Evolutionary conservation across 2,113 vertebrate species (phyloP).

Genomic region (Chaenocephalus aceratus): DNA sequence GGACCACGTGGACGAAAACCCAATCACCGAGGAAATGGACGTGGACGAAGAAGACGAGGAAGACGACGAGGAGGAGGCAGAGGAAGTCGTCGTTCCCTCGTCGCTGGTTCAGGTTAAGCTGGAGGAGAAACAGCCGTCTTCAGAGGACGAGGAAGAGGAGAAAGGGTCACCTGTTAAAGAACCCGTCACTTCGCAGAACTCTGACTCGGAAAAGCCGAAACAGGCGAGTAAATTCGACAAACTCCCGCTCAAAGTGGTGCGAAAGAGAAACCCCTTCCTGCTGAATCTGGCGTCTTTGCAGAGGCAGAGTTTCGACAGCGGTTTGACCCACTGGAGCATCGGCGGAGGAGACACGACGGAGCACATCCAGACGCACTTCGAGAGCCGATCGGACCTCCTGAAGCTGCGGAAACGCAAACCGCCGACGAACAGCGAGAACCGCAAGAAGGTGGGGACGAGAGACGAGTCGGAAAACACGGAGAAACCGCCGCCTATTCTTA

Average conservation of each 20-base stretch:
- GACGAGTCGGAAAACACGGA: conserved; percentile 76
- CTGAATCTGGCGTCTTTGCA: conserved; percentile 85
- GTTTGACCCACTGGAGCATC: conserved; percentile 84
- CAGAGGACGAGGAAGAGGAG: conserved; percentile 70
- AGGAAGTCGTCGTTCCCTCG: not conserved
- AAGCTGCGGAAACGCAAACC: conserved; percentile 82
- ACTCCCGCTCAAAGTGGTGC: conserved; percentile 94
- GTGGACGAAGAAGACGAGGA: conserved; percentile 83
- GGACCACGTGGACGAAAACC: conserved; percentile 85
- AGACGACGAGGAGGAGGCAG: conserved; percentile 80
- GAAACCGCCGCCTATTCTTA: conserved; percentile 53
- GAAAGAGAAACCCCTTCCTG: conserved; percentile 93
- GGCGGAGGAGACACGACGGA: conserved; percentile 98
- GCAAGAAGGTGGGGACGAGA: conserved; percentile 82
- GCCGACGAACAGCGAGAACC: conserved; percentile 65
- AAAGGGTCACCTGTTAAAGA: conserved; percentile 63
- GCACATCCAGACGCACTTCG: conserved; percentile 99
- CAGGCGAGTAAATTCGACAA: conserved; percentile 97
- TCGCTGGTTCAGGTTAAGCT: conserved; percentile 72
- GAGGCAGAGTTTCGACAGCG: conserved; percentile 87
- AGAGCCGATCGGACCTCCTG: conserved; percentile 89
- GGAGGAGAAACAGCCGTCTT: conserved; percentile 72
- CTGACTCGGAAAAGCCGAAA: conserved; percentile 86
- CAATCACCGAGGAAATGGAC: conserved; percentile 86
- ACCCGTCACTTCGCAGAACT: conserved; percentile 62